A percentile compares a stretch with the other conserved stretches of the same genome.
Evolutionary conservation across 2,797 vertebrate genomes (phyloP).

Genomic region (Sebastiscus albofasciatus): DNA sequence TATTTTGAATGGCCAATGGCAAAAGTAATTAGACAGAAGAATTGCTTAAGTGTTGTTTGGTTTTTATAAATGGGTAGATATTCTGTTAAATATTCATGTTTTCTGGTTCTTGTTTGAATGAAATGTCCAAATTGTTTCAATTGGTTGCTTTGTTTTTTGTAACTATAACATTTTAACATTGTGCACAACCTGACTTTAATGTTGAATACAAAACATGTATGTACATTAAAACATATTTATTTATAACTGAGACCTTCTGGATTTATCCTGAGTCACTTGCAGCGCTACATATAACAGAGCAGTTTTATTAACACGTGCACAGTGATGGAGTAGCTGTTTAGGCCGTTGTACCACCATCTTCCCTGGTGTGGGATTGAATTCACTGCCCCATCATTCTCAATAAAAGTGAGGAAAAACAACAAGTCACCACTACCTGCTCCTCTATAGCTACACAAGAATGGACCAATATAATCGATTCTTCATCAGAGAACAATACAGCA

Average conservation of each 20-base stretch:
- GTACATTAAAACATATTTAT: too few relatives aligned
- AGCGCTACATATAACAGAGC: not conserved
- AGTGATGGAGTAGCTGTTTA: not conserved
- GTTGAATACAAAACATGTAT: too few relatives aligned
- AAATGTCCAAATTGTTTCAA: not conserved
- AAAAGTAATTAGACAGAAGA: not conserved
- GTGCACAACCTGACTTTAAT: not conserved
- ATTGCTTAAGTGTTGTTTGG: too few relatives aligned
- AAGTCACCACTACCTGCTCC: not conserved
- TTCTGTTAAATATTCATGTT: too few relatives aligned
- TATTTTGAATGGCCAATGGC: not conserved
- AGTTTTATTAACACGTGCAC: not conserved
- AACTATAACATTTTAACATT: not conserved
- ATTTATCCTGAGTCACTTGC: not conserved
- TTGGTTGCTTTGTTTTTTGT: not conserved
- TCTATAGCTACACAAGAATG: slow-evolving; percentile 9
- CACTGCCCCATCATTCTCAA: slow-evolving; percentile 18
- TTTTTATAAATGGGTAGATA: too few relatives aligned
- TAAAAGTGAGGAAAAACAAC: slow-evolving; percentile 33
- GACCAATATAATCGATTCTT: slow-evolving; percentile 29
- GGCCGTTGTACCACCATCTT: not conserved
- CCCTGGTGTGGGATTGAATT: not conserved
- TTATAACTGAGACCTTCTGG: not conserved
- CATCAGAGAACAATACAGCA: not conserved
- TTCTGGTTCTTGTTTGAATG: not conserved